phyloP scores from a whole-genome alignment of 2,888 invertebrate genomes.

The Athalia circularis region DNA sequence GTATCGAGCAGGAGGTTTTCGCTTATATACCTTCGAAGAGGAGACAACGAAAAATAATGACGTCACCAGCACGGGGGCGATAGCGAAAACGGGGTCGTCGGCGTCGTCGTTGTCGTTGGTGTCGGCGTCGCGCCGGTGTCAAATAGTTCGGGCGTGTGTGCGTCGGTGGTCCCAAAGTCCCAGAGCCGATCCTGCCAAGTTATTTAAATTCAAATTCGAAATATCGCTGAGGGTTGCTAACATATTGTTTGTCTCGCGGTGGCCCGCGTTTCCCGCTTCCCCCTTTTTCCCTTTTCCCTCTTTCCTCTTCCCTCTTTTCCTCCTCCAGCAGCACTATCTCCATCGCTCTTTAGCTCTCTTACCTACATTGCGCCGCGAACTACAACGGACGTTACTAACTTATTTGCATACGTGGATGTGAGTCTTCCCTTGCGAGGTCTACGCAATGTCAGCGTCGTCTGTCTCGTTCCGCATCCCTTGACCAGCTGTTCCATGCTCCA shows the following conservation, averaged over 20 bases:
- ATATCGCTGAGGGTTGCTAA: slow-evolving; percentile 74
- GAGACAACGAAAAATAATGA: slow-evolving; percentile 39
- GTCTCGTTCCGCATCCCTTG: slow-evolving; percentile 24
- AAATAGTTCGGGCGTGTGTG: slow-evolving; percentile 63
- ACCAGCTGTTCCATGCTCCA: slow-evolving; percentile 35
- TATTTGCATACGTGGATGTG: slow-evolving; percentile 65
- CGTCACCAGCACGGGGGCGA: slow-evolving; percentile 46
- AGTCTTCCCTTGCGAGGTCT: slow-evolving; percentile 46
- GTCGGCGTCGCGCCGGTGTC: slow-evolving; percentile 42
- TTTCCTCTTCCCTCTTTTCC: neutral
- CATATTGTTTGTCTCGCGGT: slow-evolving; percentile 74
- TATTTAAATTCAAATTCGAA: slow-evolving; percentile 75
- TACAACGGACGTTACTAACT: slow-evolving; percentile 50
- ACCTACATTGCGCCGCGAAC: neutral
- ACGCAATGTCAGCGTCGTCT: slow-evolving; percentile 52
- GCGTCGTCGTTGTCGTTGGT: slow-evolving; percentile 10
- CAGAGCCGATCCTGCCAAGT: slow-evolving; percentile 74
- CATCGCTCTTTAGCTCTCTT: slow-evolving; percentile 27
- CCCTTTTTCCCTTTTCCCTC: slow-evolving; percentile 3
- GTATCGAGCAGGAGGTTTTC: slow-evolving; percentile 2
- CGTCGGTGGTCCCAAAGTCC: slow-evolving; percentile 73
- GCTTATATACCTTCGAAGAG: neutral
- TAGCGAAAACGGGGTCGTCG: slow-evolving; percentile 51
- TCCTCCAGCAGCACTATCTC: neutral
- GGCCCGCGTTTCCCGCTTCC: slow-evolving; percentile 50